Percentiles rank a stretch among this genome's conserved stretches.
phyloP scores from a whole-genome alignment of 1,140 invertebrate genomes.

The Melanaphis sacchari region DNA sequence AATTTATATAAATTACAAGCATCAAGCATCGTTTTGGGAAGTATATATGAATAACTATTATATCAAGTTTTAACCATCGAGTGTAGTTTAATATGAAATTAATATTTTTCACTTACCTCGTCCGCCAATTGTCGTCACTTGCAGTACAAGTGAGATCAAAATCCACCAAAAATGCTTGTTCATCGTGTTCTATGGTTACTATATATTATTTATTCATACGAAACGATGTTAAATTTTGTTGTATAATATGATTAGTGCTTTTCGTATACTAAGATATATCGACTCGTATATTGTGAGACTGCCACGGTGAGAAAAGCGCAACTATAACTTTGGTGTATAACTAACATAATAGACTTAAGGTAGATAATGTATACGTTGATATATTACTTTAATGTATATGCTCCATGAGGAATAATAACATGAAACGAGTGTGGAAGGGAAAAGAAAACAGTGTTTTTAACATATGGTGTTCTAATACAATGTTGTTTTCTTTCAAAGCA shows the following conservation, averaged over 20 bases:
- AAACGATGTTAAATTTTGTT: neutral
- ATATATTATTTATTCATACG: neutral
- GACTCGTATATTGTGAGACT: neutral
- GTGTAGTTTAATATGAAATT: neutral
- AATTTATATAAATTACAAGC: too few species aligned
- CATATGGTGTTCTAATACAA: neutral
- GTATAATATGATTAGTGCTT: neutral
- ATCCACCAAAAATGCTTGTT: neutral
- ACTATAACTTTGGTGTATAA: neutral
- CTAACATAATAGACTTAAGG: neutral
- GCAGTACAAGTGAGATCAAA: neutral
- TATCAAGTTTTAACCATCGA: neutral
- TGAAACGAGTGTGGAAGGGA: neutral
- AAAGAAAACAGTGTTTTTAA: neutral
- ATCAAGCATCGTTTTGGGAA: neutral
- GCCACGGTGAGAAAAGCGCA: neutral
- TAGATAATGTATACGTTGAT: neutral
- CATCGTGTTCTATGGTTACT: neutral
- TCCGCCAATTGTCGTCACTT: neutral
- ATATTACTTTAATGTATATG: neutral
- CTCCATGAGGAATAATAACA: neutral
- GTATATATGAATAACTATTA: neutral
- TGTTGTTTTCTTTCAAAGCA: conserved; percentile 39
- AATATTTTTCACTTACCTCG: neutral
- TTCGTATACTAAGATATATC: neutral